Conservation (phyloP, 2,797 vertebrate species). For the Thaleichthys pacificus region DNA sequence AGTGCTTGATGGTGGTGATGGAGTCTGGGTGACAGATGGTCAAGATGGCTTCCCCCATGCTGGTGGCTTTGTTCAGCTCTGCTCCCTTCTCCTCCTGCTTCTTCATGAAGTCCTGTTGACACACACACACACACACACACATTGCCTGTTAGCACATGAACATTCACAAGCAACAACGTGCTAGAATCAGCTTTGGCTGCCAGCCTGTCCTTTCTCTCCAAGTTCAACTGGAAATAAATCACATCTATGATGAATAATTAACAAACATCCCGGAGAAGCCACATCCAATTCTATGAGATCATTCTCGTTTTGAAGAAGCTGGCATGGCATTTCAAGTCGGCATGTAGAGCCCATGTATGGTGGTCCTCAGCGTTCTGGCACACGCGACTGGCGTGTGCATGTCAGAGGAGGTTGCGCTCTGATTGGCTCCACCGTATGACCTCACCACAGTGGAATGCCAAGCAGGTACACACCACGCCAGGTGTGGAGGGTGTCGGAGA, state of each 20-base stretch:
- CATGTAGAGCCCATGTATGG: conserved; percentile 42
- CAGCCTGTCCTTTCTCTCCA: neutral
- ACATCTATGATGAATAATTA: conserved; percentile 26
- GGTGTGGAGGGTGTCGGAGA: neutral
- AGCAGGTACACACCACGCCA: conserved; percentile 15
- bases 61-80: conserved; percentile 86
- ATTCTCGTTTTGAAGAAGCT: conserved; percentile 46
- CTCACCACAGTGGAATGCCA: conserved; percentile 44
- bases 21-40: conserved; percentile 97
- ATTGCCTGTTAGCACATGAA: neutral
- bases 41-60: conserved; percentile 91
- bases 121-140: conserved; percentile 17
- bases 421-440: conserved; percentile 29
- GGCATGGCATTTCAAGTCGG: conserved; percentile 38
- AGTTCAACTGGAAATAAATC: conserved; percentile 36
- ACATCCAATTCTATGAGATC: conserved; percentile 56
- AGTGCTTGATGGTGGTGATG: conserved; percentile 98
- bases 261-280: conserved; percentile 25
- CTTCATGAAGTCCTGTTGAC: conserved; percentile 90
- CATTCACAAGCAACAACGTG: neutral
- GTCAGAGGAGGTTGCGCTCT: conserved; percentile 8
- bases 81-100: conserved; percentile 93
- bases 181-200: no score
- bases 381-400: conserved; percentile 28
- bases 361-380: conserved; percentile 34